Evolutionary conservation across 2,113 vertebrate species (phyloP).

Genomic region (Ictalurus furcatus): DNA sequence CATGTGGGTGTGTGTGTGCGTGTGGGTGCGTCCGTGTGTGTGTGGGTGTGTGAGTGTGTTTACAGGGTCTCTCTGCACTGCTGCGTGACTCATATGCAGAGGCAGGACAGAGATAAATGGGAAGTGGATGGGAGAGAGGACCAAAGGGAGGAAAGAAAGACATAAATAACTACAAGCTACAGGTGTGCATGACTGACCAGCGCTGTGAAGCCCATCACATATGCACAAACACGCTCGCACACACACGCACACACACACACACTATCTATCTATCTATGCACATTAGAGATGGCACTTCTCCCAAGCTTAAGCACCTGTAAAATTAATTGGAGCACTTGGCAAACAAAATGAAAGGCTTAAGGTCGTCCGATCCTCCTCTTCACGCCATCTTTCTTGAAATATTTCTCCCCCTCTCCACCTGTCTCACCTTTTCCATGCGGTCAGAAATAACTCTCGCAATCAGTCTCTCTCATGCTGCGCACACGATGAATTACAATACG

Average conservation of each 20-base stretch:
- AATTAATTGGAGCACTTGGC: constrained; percentile 46
- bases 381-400: constrained; percentile 22
- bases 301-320: constrained; percentile 38
- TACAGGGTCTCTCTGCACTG: not conserved
- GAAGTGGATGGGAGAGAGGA: not conserved
- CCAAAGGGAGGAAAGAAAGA: not conserved
- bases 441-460: constrained; percentile 26
- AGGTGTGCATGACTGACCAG: constrained; percentile 19
- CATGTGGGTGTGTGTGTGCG: not conserved
- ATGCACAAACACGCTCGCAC: constrained; percentile 21
- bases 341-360: constrained; percentile 39
- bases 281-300: constrained; percentile 29
- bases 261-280: constrained; percentile 19
- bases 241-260: constrained; percentile 6
- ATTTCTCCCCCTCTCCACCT: not conserved
- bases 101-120: constrained; percentile 1
- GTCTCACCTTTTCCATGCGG: constrained; percentile 25
- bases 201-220: not conserved
- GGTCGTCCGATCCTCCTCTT: constrained; percentile 41
- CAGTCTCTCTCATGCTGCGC: constrained; percentile 6
- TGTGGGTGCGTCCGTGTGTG: not conserved
- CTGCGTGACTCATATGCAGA: constrained; percentile 29
- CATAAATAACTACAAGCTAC: constrained; percentile 36
- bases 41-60: not conserved
- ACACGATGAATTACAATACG: constrained; percentile 25